Percentiles rank a stretch among this genome's conserved stretches.
Evolutionary conservation across 2,888 invertebrate genomes (phyloP).

Genomic region (Cremastinae sp.): DNA sequence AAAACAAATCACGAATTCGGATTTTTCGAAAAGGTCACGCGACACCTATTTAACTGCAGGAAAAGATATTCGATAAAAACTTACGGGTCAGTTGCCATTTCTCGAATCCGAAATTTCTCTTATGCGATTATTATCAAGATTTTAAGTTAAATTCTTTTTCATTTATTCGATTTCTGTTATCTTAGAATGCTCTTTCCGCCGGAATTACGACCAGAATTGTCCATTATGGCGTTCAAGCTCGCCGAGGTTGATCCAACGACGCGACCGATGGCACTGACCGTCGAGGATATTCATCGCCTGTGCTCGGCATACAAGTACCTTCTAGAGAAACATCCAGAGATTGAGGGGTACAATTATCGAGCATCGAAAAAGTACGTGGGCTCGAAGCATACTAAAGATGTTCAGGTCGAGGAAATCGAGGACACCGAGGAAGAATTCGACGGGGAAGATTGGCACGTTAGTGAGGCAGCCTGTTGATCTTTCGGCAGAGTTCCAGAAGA

Average conservation of each 20-base stretch:
- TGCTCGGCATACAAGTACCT: constrained; percentile 89
- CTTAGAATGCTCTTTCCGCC: constrained; percentile 88
- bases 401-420: constrained; percentile 38
- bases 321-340: constrained; percentile 85
- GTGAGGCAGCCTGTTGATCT: not conserved
- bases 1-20: constrained; percentile 89
- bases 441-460: not conserved
- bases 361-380: constrained; percentile 77
- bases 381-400: constrained; percentile 18
- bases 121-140: not conserved
- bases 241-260: constrained; percentile 87
- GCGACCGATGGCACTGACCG: constrained; percentile 88
- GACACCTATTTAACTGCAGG: constrained; percentile 93
- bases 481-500: not conserved
- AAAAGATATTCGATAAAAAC: constrained; percentile 91
- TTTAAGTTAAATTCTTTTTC: not conserved
- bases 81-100: constrained; percentile 80
- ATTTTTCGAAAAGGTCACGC: constrained; percentile 93
- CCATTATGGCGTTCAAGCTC: constrained; percentile 85
- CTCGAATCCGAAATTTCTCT: not conserved
- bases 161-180: not conserved
- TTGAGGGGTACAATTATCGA: constrained; percentile 87
- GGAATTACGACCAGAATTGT: constrained; percentile 85
- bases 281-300: constrained; percentile 89
- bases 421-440: constrained; percentile 28